These are phyloP conservation scores for Napeogenes sylphis DNA, from an alignment of 2,888 invertebrate species.

Conservation along the genomic window DNA sequence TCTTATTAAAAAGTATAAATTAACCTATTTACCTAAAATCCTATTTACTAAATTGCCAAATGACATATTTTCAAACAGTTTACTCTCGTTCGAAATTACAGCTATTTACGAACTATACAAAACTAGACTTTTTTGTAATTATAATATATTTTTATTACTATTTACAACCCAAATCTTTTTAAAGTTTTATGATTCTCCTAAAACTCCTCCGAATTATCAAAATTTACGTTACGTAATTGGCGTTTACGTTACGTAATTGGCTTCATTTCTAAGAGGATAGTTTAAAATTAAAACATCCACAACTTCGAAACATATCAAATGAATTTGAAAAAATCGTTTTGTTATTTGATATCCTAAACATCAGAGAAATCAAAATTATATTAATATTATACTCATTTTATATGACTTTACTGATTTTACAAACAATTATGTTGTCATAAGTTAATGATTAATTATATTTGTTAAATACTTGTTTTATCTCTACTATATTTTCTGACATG, in stretches of 20 bases:
- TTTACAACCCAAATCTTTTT: neutral
- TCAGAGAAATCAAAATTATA: conserved; percentile 2
- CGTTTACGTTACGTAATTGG: too few relatives aligned
- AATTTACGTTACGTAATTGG: too few relatives aligned
- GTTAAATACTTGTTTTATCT: conserved; percentile 42
- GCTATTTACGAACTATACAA: neutral
- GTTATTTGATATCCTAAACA: conserved; percentile 1
- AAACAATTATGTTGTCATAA: conserved; percentile 13
- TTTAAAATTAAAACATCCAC: neutral
- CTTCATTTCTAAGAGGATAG: neutral
- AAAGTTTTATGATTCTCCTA: neutral
- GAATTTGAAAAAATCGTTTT: conserved; percentile 38
- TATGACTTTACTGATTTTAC: conserved; percentile 10
- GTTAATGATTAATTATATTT: conserved; percentile 7
- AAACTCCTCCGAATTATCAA: too few relatives aligned
- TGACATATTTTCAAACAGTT: neutral
- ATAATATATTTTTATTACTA: neutral
- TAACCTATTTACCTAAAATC: neutral
- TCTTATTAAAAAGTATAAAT: neutral
- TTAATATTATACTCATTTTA: conserved; percentile 1
- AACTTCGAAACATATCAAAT: conserved; percentile 47
- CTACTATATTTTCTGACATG: conserved; percentile 49
- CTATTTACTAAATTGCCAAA: conserved; percentile 5
- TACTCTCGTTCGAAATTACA: conserved; percentile 2
- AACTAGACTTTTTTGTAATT: neutral